Base-by-base conservation (phyloP, 2,113 vertebrate species). In the Edolisoma coerulescens region DNA sequence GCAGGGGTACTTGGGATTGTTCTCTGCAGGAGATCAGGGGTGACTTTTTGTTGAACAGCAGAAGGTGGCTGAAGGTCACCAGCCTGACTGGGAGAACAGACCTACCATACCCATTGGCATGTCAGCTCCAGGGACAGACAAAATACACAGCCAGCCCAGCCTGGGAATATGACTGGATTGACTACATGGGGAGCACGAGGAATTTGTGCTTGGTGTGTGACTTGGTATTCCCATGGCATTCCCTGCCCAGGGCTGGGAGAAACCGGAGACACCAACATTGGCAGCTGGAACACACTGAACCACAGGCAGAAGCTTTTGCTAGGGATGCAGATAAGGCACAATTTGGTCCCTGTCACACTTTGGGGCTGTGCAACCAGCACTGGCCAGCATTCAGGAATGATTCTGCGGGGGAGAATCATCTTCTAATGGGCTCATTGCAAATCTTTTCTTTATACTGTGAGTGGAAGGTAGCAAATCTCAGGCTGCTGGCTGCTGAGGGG, bases 121-220 rank as follows among this genome's bases (percentile, higher is more conserved):
- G 13, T 12, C 30, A 64, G 6, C 32, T 68, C 61, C 70, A n/a
- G 44, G 37, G 42, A 18, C 1, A 41, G 47, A 20, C 12, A 13
- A 56, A 60, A 14, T 0, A 63, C 64, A 26, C 74, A 33, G 5
- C 5, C 84, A 79, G 49, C 26, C 39, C 35, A 33, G 4, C 10
- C 52, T 33, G 68, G 54, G 41, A 27, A 15, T 35, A 3, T 1
- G 24, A 5, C 21, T 61, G 73, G n/a, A 10, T 9, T 54, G 28
- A 23, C 20, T 13, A 3, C 1, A 22, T 1, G 16, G 70, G n/a
- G 4, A 71, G 10, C 15, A 53, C 0, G 4, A 65, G 56, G 78
- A 52, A 33, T 53, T 6, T 42, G 57, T 57, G 60, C 35, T 81
- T 68, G 74, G 39, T 30, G 27, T 6, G 2, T 35, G 80, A 15